Evolutionary conservation across 2,888 invertebrate species (phyloP).

Genomic region (Pterostichus niger): DNA sequence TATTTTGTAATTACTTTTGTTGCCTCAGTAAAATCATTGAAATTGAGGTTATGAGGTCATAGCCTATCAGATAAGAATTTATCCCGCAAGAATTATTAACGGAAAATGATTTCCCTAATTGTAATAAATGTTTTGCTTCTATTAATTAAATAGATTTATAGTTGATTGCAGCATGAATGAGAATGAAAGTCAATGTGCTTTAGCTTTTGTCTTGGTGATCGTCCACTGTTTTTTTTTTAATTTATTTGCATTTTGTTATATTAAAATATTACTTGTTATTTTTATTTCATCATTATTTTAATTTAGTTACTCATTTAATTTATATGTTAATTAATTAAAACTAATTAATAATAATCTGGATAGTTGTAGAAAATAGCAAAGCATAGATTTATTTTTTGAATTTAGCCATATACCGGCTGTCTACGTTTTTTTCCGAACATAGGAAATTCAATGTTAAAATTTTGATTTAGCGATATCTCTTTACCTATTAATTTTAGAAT

Average conservation of each 20-base stretch:
- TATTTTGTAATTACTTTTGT: slow-evolving; percentile 5
- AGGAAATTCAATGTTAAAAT: too few relatives aligned
- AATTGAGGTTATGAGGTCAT: not conserved
- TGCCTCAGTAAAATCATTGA: not conserved
- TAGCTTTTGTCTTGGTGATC: slow-evolving; percentile 50
- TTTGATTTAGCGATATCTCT: too few relatives aligned
- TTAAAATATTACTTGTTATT: not conserved
- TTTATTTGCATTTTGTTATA: slow-evolving; percentile 11
- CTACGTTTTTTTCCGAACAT: too few relatives aligned
- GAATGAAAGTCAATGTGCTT: slow-evolving; percentile 19
- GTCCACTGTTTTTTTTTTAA: not conserved
- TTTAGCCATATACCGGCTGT: too few relatives aligned
- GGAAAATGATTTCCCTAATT: not conserved
- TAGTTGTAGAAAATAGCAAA: not conserved
- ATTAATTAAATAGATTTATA: not conserved
- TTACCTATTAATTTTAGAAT: too few relatives aligned
- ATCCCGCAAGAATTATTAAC: not conserved
- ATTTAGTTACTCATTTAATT: slow-evolving; percentile 4
- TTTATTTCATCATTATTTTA: slow-evolving; percentile 26
- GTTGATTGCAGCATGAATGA: slow-evolving; percentile 24
- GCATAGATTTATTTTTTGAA: not conserved
- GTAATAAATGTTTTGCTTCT: too few relatives aligned
- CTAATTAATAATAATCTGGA: not conserved
- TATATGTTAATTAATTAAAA: not conserved
- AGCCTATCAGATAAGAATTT: not conserved